phyloP scores from a whole-genome alignment of 2,797 vertebrate genomes.

The Delichon dasypus region DNA sequence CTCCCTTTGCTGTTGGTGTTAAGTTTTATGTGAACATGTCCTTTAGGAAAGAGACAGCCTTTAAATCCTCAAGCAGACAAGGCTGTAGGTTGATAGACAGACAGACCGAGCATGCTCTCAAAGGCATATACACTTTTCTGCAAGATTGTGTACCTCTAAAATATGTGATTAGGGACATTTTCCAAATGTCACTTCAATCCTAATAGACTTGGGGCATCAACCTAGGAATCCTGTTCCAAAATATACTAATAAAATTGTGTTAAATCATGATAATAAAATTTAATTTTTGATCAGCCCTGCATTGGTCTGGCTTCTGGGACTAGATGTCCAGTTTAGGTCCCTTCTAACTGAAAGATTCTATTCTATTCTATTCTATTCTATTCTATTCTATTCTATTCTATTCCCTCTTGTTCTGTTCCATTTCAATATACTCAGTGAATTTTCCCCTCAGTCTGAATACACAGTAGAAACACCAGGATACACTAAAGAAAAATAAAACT shows the following conservation, averaged over 20 bases:
- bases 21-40: not conserved
- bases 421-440: not conserved
- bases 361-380: not conserved
- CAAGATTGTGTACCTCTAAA: not conserved
- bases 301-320: not conserved
- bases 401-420: not conserved
- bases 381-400: not conserved
- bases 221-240: not conserved
- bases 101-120: not conserved
- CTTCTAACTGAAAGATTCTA: not conserved
- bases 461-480: not conserved
- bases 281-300: not conserved
- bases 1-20: not conserved
- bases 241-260: not conserved
- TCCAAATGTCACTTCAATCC: not conserved
- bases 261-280: not conserved
- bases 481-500: not conserved
- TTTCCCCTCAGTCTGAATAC: not conserved
- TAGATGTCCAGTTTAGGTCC: not conserved
- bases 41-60: not conserved
- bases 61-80: not conserved
- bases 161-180: not conserved
- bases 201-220: rapidly evolving
- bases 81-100: not conserved
- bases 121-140: not conserved